Evolutionary conservation across 92 coral and sea anemone genomes (phyloP), one percentile per base, ranked within the genome.

Genomic region (Paramuricea clavata): DNA sequence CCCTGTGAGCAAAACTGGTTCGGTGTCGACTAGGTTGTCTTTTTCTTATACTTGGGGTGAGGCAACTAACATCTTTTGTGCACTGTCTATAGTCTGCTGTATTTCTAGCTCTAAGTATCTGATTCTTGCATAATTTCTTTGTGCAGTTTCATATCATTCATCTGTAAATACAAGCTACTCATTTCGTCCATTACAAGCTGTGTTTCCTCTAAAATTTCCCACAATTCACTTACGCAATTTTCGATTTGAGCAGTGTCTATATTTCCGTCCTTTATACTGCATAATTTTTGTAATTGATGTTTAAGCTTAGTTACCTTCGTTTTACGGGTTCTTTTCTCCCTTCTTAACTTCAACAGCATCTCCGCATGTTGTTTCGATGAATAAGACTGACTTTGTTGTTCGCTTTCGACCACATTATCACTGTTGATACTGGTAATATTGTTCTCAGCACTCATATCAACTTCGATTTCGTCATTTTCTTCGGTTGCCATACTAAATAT

Each of bases 121-220:
- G 81, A 76, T 30, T 76, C 81, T 26, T 76, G n/a, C 81, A 76
- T 76, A 0, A 23, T 50, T 16, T 43, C 81, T 49, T 49, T 44
- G 15, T 75, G 81, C 70, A 26, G 1, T 26, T 30, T 12, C 36
- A 62, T 2, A 62, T 27, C 78, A 71, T 87, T 54, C 16, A 34
- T 50, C 47, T 39, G 57, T 26, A 84, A 69, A 65, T 50, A 78
- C 42, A 70, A 68, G 44, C 21, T 12, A 62, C 70, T 8, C n/a
- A 62, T 0, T 62, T 62, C 36, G 12, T 62, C 70, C 21, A 62
- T 8, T 0, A 62, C 36, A 11, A 30, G 3, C 21, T 62, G 70
- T 8, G 70, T 62, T 0, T 62, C 70, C 21, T 62, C 70, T 16
- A 62, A 26, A 26, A 62, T 9, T 12, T 12, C 36, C 70, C 70